Conservation (phyloP, 2,113 vertebrate species). For the Xenopus laevis region DNA sequence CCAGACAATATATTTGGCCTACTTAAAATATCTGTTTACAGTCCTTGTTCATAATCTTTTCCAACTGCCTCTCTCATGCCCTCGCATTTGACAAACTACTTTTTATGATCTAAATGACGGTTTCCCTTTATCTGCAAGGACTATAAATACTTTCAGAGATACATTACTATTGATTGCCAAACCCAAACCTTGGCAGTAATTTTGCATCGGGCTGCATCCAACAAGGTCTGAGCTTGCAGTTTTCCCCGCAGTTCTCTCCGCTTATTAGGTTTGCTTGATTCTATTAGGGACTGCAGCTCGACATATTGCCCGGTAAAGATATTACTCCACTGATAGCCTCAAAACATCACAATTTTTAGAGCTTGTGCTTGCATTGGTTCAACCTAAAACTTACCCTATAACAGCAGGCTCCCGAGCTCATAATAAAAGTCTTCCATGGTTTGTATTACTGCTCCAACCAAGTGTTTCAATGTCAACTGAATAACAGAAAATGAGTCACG, state of each 20-base stretch:
- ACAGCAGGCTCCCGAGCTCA: too few relatives aligned
- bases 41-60: too few relatives aligned
- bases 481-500: too few relatives aligned
- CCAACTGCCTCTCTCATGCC: too few relatives aligned
- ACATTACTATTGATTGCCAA: constrained; percentile 17
- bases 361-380: too few relatives aligned
- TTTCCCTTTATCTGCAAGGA: background rate
- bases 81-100: too few relatives aligned
- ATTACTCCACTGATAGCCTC: background rate
- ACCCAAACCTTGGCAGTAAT: constrained; percentile 3
- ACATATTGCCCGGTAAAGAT: background rate
- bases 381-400: too few relatives aligned
- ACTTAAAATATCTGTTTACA: too few relatives aligned
- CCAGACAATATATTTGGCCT: too few relatives aligned
- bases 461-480: too few relatives aligned
- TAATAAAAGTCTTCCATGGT: too few relatives aligned
- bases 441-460: too few relatives aligned
- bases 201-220: background rate
- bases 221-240: background rate
- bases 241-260: background rate
- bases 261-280: background rate
- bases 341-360: background rate
- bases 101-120: background rate
- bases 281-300: background rate
- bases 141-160: constrained; percentile 12